Conservation (phyloP, 2,888 invertebrate species). For the Lobophora halterata region DNA sequence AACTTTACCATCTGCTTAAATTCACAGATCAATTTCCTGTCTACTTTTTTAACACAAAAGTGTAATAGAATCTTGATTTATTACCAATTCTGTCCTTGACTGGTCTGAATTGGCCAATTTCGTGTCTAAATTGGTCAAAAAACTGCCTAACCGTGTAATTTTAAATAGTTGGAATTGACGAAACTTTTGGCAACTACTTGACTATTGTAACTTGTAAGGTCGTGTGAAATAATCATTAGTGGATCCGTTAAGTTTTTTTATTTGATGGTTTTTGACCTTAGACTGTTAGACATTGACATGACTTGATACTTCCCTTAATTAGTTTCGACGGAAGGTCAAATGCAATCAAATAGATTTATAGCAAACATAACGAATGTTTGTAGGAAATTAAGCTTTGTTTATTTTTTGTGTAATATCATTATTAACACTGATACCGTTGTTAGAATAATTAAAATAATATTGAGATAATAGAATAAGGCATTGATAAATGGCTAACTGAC, state of each 20-base stretch:
- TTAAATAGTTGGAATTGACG: slow-evolving; percentile 49
- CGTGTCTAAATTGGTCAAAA: slow-evolving; percentile 49
- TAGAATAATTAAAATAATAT: not conserved
- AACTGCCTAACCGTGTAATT: slow-evolving; percentile 53
- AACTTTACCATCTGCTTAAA: no score
- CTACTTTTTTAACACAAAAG: slow-evolving; percentile 41
- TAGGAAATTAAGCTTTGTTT: slow-evolving; percentile 2
- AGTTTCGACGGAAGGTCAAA: slow-evolving; percentile 21
- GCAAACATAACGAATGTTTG: not conserved
- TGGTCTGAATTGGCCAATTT: slow-evolving; percentile 64
- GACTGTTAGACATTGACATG: slow-evolving; percentile 5
- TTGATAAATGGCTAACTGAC: no score
- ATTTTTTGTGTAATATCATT: no score
- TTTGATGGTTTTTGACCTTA: slow-evolving; percentile 24
- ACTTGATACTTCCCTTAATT: slow-evolving; percentile 17
- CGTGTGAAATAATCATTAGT: slow-evolving; percentile 15
- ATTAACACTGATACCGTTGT: no score
- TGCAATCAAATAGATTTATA: slow-evolving; percentile 4
- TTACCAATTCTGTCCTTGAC: slow-evolving; percentile 53
- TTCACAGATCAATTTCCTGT: slow-evolving; percentile 27
- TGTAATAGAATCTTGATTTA: slow-evolving; percentile 54
- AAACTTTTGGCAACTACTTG: slow-evolving; percentile 27
- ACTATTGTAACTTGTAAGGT: slow-evolving; percentile 23
- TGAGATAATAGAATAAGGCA: no score
- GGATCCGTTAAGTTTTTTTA: slow-evolving; percentile 20